These are phyloP conservation scores for Maccullochella peelii DNA, from an alignment of 2,113 vertebrate genomes.

Conservation along the genomic window DNA sequence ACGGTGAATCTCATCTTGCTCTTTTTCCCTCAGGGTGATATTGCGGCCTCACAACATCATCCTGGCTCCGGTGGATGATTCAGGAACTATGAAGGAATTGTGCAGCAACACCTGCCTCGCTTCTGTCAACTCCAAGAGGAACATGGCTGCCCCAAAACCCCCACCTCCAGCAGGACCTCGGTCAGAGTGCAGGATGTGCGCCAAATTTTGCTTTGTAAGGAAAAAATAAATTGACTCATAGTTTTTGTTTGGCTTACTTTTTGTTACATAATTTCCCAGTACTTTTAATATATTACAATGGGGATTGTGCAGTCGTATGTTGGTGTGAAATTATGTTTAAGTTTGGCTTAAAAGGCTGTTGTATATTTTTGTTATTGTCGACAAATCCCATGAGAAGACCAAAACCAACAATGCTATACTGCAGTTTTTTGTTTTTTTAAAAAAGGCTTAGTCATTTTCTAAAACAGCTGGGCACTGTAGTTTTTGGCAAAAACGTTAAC, in stretches of 20 bases:
- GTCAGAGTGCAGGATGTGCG: constrained; percentile 45
- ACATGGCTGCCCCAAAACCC: not conserved
- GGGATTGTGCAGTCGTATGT: not conserved
- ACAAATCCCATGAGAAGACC: not conserved
- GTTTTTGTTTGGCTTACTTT: not conserved
- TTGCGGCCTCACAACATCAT: constrained; percentile 49
- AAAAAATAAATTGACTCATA: not conserved
- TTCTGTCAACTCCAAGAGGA: constrained; percentile 44
- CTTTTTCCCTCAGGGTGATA: constrained; percentile 28
- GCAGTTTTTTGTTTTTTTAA: not conserved
- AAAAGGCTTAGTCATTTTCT: not conserved
- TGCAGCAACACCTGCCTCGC: constrained; percentile 58
- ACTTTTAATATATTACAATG: not conserved
- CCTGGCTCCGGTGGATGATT: constrained; percentile 58
- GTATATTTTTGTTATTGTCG: not conserved
- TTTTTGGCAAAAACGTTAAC: too few relatives aligned
- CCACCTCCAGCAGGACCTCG: not conserved
- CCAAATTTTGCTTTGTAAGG: constrained; percentile 30
- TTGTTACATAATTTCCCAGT: not conserved
- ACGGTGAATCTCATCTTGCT: fast-evolving
- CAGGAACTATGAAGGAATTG: constrained; percentile 47
- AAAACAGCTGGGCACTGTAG: not conserved
- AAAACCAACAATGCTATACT: too few relatives aligned
- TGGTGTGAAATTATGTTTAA: not conserved
- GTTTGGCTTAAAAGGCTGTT: not conserved